phyloP scores from a whole-genome alignment of 2,113 vertebrate genomes.

The Etheostoma cragini region DNA sequence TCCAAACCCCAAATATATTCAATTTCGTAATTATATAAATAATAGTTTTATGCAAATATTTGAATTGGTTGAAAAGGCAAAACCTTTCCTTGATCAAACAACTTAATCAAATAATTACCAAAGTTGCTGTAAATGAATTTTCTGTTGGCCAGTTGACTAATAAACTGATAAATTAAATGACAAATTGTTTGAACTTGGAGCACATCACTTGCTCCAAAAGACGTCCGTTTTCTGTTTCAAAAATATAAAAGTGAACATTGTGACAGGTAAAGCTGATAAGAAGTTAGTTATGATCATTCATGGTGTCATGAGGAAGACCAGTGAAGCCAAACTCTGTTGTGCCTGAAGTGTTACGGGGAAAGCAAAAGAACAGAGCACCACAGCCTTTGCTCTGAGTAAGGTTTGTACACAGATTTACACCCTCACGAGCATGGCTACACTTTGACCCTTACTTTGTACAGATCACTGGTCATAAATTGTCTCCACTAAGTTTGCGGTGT shows the following conservation, averaged over 20 bases:
- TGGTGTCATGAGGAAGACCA: not conserved
- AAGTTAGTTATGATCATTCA: not conserved
- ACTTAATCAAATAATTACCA: not conserved
- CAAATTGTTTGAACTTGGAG: not conserved
- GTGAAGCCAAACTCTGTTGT: not conserved
- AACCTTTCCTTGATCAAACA: not conserved
- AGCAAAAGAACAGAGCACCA: not conserved
- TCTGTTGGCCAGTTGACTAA: not conserved
- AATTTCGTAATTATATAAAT: not conserved
- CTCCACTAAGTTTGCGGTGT: not conserved
- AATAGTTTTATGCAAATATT: not conserved
- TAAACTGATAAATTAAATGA: not conserved
- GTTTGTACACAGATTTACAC: conserved; percentile 10
- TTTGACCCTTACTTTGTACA: conserved; percentile 19
- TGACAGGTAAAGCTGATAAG: not conserved
- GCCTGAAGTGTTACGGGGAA: not conserved
- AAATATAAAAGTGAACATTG: not conserved
- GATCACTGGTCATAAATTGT: conserved; percentile 25
- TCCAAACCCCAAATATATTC: not conserved
- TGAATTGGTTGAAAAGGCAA: not conserved
- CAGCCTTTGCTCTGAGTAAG: not conserved
- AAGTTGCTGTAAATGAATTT: not conserved
- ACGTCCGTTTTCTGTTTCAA: not conserved
- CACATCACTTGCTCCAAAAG: not conserved
- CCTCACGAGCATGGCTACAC: conserved; percentile 12